Conservation (phyloP, 2,797 vertebrate species). For the Diglossa cyanea region DNA sequence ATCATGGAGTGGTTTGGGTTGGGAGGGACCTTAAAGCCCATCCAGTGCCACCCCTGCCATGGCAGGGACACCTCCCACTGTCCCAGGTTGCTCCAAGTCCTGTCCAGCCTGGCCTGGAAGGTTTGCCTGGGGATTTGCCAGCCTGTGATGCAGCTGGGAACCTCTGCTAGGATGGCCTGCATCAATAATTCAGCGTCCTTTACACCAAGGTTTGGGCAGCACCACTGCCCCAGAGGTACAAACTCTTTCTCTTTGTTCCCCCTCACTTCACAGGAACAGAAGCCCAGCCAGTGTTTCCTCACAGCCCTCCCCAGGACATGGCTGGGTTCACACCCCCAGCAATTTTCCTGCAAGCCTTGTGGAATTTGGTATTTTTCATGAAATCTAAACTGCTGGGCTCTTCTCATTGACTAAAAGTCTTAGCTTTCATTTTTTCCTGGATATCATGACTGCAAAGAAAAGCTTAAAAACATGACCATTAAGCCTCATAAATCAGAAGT, state of each 20-base stretch:
- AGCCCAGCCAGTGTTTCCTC: not conserved
- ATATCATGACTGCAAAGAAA: constrained; percentile 23
- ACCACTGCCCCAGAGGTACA: not conserved
- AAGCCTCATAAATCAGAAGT: constrained; percentile 55
- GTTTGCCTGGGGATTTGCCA: not conserved
- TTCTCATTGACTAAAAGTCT: constrained; percentile 26
- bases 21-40: not conserved
- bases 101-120: not conserved
- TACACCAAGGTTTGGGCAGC: not conserved
- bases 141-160: not conserved
- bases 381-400: not conserved
- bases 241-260: not conserved
- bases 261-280: not conserved
- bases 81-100: not conserved
- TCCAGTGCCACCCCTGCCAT: not conserved
- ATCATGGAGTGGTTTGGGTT: not conserved
- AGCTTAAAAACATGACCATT: constrained; percentile 41
- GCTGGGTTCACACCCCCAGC: not conserved
- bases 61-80: not conserved
- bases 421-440: constrained; percentile 44
- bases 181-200: not conserved
- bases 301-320: not conserved
- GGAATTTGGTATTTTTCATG: constrained; percentile 30
- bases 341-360: constrained; percentile 19
- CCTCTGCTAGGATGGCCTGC: not conserved